phyloP scores from a whole-genome alignment of 2,888 invertebrate genomes.

The Sminthurinus aureus region DNA sequence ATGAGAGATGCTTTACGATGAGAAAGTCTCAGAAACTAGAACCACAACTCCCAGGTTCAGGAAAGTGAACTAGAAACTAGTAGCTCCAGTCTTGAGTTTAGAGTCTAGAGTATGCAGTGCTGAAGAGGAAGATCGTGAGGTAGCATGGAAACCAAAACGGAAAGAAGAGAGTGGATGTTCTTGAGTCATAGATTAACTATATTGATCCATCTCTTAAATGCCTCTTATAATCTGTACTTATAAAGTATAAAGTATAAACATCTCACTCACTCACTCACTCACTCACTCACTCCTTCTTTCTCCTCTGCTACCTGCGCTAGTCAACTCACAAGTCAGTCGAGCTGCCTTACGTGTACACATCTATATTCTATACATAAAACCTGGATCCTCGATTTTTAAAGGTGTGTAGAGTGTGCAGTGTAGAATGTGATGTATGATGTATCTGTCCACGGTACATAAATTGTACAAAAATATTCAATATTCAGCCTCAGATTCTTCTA shows the following conservation, averaged over 20 bases:
- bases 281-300: conserved; percentile 11
- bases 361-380: neutral
- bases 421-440: too few relatives aligned
- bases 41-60: too few relatives aligned
- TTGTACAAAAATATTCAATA: too few relatives aligned
- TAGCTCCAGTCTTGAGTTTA: neutral
- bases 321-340: too few relatives aligned
- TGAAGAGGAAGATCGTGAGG: conserved; percentile 7
- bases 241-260: neutral
- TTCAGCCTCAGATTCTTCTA: too few relatives aligned
- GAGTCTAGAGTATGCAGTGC: neutral
- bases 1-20: conserved; percentile 24
- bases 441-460: too few relatives aligned
- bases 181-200: conserved; percentile 32
- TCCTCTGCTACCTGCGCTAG: neutral
- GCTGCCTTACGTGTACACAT: neutral
- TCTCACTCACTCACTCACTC: conserved; percentile 7
- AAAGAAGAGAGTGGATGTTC: neutral
- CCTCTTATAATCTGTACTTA: conserved; percentile 16
- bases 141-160: neutral
- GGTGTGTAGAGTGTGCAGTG: neutral
- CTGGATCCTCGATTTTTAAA: neutral
- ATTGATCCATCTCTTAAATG: conserved; percentile 37
- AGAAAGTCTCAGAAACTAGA: too few relatives aligned
- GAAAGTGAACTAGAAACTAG: neutral